Evolutionary conservation across 2,888 invertebrate species (phyloP).

Genomic region (Tenthredo amoena): DNA sequence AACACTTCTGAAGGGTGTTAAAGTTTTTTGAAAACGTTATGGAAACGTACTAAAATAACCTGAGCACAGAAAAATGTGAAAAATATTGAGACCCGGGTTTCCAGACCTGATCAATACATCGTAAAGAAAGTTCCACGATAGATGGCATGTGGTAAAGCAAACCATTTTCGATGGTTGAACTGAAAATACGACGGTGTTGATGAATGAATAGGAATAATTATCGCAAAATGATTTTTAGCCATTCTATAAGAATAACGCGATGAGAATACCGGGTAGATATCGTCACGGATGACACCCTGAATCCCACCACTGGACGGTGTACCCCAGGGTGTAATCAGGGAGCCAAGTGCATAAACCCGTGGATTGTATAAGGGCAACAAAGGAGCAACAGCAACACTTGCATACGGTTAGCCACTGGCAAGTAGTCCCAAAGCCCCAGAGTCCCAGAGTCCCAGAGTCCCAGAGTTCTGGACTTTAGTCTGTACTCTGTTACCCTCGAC

Average conservation of each 20-base stretch:
- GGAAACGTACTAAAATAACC: no score
- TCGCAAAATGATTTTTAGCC: background rate
- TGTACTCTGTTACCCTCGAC: conserved; percentile 41
- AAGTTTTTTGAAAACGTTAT: no score
- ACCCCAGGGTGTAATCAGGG: conserved; percentile 27
- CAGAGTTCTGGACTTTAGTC: background rate
- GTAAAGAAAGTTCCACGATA: no score
- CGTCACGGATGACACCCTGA: background rate
- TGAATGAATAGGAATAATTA: background rate
- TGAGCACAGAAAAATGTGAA: no score
- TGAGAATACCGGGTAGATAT: background rate
- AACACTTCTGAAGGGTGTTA: background rate
- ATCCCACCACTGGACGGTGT: background rate
- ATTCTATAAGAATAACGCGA: background rate
- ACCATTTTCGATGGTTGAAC: no score
- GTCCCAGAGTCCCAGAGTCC: conserved; percentile 18
- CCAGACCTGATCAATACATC: no score
- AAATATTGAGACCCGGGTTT: no score
- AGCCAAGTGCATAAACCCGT: conserved; percentile 38
- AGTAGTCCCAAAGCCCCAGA: conserved; percentile 17
- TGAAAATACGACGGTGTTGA: no score
- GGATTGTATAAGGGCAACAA: conserved; percentile 37
- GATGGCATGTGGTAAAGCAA: no score
- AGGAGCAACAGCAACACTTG: conserved; percentile 47
- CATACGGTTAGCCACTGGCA: conserved; percentile 45